Percentiles rank a stretch among this genome's conserved stretches.
Conservation (phyloP, 2,113 vertebrate genomes). For the Perca schrenkii region DNA sequence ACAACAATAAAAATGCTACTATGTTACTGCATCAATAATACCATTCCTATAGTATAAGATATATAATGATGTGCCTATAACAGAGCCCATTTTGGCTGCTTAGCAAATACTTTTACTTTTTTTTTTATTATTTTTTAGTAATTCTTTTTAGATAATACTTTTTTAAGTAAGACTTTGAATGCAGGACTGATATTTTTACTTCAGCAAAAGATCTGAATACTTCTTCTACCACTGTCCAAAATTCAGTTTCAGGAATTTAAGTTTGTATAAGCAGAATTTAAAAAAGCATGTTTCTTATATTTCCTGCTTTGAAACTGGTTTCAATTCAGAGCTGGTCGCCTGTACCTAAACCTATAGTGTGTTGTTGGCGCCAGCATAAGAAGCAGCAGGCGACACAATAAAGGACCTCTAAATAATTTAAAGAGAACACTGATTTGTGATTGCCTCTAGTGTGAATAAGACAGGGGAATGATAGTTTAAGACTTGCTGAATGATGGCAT, state of each 20-base stretch:
- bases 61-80: too few species aligned
- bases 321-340: not conserved
- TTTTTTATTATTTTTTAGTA: too few species aligned
- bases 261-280: not conserved
- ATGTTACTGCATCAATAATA: not conserved
- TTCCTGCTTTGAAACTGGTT: not conserved
- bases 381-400: constrained; percentile 33
- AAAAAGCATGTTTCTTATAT: not conserved
- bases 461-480: constrained; percentile 62
- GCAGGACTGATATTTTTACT: not conserved
- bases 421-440: constrained; percentile 57
- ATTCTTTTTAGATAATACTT: not conserved
- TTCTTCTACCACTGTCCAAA: not conserved
- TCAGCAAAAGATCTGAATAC: not conserved
- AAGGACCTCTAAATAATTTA: constrained; percentile 60
- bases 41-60: not conserved
- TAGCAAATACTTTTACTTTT: not conserved
- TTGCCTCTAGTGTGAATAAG: constrained; percentile 53
- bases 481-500: constrained; percentile 65
- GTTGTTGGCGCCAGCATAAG: constrained; percentile 11
- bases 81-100: too few species aligned
- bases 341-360: not conserved
- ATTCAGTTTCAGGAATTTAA: not conserved
- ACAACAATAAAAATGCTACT: not conserved
- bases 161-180: not conserved